Base-by-base conservation (phyloP, 2,113 vertebrate genomes). In the Crotophaga sulcirostris region DNA sequence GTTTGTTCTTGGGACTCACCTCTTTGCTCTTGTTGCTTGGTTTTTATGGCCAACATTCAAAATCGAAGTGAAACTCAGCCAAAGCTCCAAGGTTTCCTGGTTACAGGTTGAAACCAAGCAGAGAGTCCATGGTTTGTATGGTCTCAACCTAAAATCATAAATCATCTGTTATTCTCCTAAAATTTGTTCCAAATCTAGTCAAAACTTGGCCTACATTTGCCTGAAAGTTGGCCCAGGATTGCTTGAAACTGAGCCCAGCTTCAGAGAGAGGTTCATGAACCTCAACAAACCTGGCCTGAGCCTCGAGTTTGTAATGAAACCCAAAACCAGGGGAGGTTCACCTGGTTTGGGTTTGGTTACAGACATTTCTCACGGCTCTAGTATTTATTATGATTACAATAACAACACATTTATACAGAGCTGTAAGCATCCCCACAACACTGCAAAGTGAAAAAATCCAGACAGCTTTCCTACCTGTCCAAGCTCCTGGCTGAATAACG, bases 221-320 rank as follows among this genome's bases (percentile, higher is more conserved):
- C 70, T 93, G 87, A 92, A 94, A 92, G 56, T 86, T 85, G 81
- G 85, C 88, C 79, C 83, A 67, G 42, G 28, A 77, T 49, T 93
- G 51, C 83, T 90, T 96, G 96, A 97, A 96, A 90, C 49, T 25
- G 45, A 96, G 90, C 93, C 90, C 70, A 93, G 93, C 84, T 96
- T 93, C 72, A 94, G 79, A 78, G 52, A 38, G 85, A 94, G 80
- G 91, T 93, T 96, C 88, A 85, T 87, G 94, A 96, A 94, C 96
- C 93, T 95, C 66, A 2, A 90, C 72, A 95, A 94, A 91, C 67
- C 91, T 89, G 68, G 90, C 84, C 79, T 64, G 78, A 75, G 45
- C 54, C 54, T 86, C 26, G 26, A 89, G 42, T 67, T 83, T 89
- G 63, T 87, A 95, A 96, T 56, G 52, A 96, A 96, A 91, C 55